Conservation (phyloP, 2,797 vertebrate species). For the Holocentrus rufus region DNA sequence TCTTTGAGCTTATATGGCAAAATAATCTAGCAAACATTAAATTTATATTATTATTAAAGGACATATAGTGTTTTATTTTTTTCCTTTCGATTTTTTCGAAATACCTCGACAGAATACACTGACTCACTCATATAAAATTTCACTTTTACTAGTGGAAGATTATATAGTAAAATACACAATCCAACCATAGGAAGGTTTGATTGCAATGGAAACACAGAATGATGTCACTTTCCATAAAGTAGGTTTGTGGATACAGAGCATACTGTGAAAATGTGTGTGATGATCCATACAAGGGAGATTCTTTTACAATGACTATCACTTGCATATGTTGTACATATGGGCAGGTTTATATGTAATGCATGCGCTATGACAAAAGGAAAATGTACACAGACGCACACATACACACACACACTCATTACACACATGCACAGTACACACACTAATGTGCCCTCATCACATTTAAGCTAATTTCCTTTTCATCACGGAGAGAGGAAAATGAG, state of each 20-base stretch:
- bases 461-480: conserved; percentile 84
- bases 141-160: background rate
- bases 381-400: conserved; percentile 54
- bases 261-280: conserved; percentile 34
- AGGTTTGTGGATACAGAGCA: conserved; percentile 28
- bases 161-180: conserved; percentile 1
- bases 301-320: conserved; percentile 57
- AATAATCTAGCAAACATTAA: conserved; percentile 32
- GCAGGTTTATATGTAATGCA: conserved; percentile 27
- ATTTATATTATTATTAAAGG: conserved; percentile 19
- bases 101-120: background rate
- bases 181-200: conserved; percentile 18
- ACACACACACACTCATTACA: background rate
- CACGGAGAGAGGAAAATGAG: conserved; percentile 84
- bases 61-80: background rate
- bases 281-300: conserved; percentile 63
- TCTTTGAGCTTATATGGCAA: conserved; percentile 33
- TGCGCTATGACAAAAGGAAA: conserved; percentile 28
- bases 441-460: conserved; percentile 82
- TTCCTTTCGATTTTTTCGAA: background rate
- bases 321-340: conserved; percentile 68
- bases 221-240: conserved; percentile 25
- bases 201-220: conserved; percentile 11
- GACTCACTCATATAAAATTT: too few relatives aligned
- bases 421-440: conserved; percentile 52